Evolutionary conservation across 2,888 invertebrate genomes (phyloP).

Genomic region (Nephrotoma flavescens): DNA sequence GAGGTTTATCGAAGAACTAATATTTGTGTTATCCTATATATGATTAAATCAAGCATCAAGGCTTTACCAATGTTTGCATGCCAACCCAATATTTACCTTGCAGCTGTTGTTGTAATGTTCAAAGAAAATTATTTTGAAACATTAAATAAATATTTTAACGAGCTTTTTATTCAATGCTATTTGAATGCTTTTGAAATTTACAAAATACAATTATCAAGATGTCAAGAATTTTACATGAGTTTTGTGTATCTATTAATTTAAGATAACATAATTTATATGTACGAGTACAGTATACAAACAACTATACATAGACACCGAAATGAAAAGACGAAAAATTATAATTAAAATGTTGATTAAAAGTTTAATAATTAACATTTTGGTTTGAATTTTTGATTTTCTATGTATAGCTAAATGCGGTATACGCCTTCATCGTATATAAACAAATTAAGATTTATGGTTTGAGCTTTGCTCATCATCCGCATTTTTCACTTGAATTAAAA

Average conservation of each 20-base stretch:
- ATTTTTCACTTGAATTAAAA: neutral
- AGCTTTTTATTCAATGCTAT: neutral
- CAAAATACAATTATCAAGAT: neutral
- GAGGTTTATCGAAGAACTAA: no score
- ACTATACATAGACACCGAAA: neutral
- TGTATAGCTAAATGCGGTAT: neutral
- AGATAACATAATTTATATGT: neutral
- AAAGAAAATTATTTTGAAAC: no score
- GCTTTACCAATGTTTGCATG: no score
- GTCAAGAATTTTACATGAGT: neutral
- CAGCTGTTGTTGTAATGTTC: no score
- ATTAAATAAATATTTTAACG: neutral
- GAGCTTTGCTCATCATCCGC: neutral
- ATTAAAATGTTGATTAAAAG: neutral
- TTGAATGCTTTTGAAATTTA: neutral
- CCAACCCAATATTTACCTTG: no score
- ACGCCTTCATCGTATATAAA: neutral
- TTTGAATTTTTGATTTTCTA: neutral
- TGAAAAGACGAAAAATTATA: neutral
- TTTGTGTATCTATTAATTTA: neutral
- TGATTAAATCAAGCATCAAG: no score
- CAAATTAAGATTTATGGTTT: neutral
- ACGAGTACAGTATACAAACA: neutral
- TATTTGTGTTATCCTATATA: no score
- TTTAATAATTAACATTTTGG: neutral